phyloP scores from a whole-genome alignment of 2,797 vertebrate genomes.

The Alcedo quadribrachys region DNA sequence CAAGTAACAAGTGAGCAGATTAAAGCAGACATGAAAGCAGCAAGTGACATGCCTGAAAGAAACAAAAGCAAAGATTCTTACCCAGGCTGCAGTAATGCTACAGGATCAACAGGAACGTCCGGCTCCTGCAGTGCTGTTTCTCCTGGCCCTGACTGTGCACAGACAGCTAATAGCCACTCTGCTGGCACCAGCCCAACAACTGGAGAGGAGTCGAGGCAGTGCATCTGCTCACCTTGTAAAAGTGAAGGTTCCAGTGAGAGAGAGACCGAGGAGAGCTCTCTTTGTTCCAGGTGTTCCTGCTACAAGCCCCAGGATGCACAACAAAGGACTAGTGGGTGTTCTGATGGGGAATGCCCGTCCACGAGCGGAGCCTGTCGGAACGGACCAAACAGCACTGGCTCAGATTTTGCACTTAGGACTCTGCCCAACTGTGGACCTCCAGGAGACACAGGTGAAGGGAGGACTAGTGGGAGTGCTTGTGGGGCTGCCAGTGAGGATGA shows the following conservation, averaged over 20 bases:
- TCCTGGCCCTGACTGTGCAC: slow-evolving; percentile 70
- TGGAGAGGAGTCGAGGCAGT: slow-evolving; percentile 67
- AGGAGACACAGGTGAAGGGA: slow-evolving; percentile 64
- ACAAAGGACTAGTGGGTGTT: slow-evolving; percentile 75
- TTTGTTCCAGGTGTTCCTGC: slow-evolving; percentile 81
- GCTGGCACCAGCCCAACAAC: slow-evolving; percentile 56
- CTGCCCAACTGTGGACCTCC: slow-evolving; percentile 72
- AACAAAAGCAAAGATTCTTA: slow-evolving; percentile 78
- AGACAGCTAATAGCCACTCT: slow-evolving; percentile 61
- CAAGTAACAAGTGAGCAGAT: slow-evolving; percentile 99
- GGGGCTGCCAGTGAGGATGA: slow-evolving; percentile 71
- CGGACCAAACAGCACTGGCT: slow-evolving; percentile 67
- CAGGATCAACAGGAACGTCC: slow-evolving; percentile 66
- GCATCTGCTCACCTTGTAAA: slow-evolving; percentile 73
- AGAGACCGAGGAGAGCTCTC: slow-evolving; percentile 68
- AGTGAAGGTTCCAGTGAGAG: slow-evolving; percentile 68
- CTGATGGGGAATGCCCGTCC: slow-evolving; percentile 76
- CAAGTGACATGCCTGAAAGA: slow-evolving; percentile 86
- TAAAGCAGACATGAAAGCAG: slow-evolving; percentile 98
- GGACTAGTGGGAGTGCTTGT: slow-evolving; percentile 74
- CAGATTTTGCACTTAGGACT: slow-evolving; percentile 81
- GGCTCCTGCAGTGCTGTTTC: slow-evolving; percentile 70
- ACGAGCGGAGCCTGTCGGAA: slow-evolving; percentile 76
- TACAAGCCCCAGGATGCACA: slow-evolving; percentile 70
- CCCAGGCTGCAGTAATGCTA: slow-evolving; percentile 57